Evolutionary conservation across 2,113 vertebrate species (phyloP), one percentile per base, ranked within the genome.

Genomic region (Mohoua ochrocephala): DNA sequence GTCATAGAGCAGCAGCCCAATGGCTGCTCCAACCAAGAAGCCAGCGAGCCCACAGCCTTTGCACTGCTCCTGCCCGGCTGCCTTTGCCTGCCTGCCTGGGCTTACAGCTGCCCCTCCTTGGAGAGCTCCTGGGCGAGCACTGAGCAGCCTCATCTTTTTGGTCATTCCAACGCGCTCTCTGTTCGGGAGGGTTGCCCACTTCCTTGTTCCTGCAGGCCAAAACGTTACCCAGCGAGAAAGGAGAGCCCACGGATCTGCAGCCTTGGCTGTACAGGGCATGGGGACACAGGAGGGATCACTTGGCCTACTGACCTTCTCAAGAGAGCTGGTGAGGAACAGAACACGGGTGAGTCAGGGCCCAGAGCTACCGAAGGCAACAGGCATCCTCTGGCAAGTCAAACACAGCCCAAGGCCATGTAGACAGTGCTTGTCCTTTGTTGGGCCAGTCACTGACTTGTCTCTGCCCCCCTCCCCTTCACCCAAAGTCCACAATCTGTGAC

Each of bases 401-500:
- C 13, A 4, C 31, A n/a, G 69, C 69, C 69, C 33, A 65, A 65
- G 41, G 28, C 28, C 20, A 2, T 1, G 15, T 24, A 69, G 50
- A 35, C 22, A 18, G 11, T 2, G 18, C 21, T 84, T 57, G 31
- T 31, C 37, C 13, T 42, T 18, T n/a, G 21, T 0, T 30, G 15
- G 7, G 10, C 35, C 45, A 47, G 15, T n/a, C 45, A 61, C 26
- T 52, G 21, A 52, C 7, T 53, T 57, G 13, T 23, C 59, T 53
- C 74, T 77, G 41, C 11, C 64, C 35, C 7, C 6, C 23, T 60
- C 13, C 15, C 30, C 19, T 87, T 44, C 42, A 74, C 23, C 68
- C 21, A 5, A 45, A 68, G 37, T 9, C 49, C 59, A 27, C 33
- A 37, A 0, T 6, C 71, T 68, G 30, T 1, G 1, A 33, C 1